Conservation (phyloP, 2,113 vertebrate species). For the Percopsis transmontana region DNA sequence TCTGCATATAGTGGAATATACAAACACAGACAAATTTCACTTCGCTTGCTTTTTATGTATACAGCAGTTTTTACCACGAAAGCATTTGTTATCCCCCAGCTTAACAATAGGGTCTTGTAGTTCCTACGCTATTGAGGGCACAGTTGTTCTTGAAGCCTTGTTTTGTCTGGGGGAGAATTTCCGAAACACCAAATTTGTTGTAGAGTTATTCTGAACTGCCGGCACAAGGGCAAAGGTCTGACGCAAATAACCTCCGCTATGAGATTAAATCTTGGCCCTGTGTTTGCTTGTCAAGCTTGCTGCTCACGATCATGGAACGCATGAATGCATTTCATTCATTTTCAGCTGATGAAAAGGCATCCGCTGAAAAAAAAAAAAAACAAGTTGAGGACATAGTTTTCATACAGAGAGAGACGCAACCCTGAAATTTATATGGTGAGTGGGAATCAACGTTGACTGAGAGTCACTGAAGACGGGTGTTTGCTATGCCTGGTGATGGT, state of each 20-base stretch:
- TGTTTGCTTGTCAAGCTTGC: constrained; percentile 42
- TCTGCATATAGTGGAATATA: constrained; percentile 40
- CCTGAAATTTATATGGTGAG: constrained; percentile 69
- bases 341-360: constrained; percentile 56
- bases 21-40: constrained; percentile 56
- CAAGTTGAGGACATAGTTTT: constrained; percentile 70
- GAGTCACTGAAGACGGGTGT: constrained; percentile 59
- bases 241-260: constrained; percentile 60
- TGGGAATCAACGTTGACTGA: constrained; percentile 44
- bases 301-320: constrained; percentile 38
- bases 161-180: constrained; percentile 44
- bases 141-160: constrained; percentile 24
- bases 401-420: constrained; percentile 61
- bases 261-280: constrained; percentile 42
- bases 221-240: constrained; percentile 32
- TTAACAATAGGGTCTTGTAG: constrained; percentile 55
- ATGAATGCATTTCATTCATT: constrained; percentile 61
- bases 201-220: constrained; percentile 25
- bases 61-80: constrained; percentile 56
- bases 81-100: constrained; percentile 62
- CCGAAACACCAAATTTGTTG: constrained; percentile 30
- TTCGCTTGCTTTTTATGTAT: constrained; percentile 61
- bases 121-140: constrained; percentile 32
- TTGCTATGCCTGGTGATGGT: constrained; percentile 69
- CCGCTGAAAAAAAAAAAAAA: constrained; percentile 44